These are phyloP conservation scores for Pseudococcus longispinus DNA, from an alignment of 2,888 invertebrate species.

Conservation along the genomic window DNA sequence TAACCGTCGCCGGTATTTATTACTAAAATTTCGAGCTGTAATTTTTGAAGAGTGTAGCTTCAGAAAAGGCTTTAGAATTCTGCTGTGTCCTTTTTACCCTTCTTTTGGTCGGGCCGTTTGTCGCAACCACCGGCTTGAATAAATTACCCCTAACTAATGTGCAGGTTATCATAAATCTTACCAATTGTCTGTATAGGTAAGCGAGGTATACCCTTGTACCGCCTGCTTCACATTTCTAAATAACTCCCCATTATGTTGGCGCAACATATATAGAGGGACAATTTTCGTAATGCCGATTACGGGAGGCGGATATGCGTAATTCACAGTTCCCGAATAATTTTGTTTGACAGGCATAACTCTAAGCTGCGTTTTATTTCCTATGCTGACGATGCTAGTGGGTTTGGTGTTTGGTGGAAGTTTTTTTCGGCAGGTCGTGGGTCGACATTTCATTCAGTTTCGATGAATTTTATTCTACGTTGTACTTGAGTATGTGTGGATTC, in stretches of 20 bases:
- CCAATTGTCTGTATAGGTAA: conserved; percentile 46
- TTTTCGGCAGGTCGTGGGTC: not conserved
- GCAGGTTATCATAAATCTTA: conserved; percentile 46
- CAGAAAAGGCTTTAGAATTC: conserved; percentile 44
- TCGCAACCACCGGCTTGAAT: conserved; percentile 41
- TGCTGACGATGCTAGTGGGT: not conserved
- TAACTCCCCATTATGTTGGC: conserved; percentile 43
- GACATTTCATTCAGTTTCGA: not conserved
- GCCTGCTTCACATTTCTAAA: conserved; percentile 41
- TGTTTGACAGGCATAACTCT: conserved; percentile 39
- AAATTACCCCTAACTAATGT: conserved; percentile 45
- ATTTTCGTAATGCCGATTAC: conserved; percentile 32
- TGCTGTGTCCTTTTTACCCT: conserved; percentile 42
- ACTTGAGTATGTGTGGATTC: too few relatives aligned
- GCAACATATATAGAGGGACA: conserved; percentile 45
- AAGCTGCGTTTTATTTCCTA: conserved; percentile 19
- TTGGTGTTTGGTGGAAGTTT: not conserved
- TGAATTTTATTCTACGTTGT: not conserved
- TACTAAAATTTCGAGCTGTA: conserved; percentile 46
- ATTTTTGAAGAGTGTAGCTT: conserved; percentile 42
- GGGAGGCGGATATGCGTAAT: conserved; percentile 40
- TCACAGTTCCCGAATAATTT: conserved; percentile 45
- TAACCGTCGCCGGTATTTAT: conserved; percentile 43
- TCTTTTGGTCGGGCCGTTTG: conserved; percentile 20
- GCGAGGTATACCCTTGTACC: conserved; percentile 37